phyloP scores from a whole-genome alignment of 2,888 invertebrate genomes.

The Melinaea menophilus region DNA sequence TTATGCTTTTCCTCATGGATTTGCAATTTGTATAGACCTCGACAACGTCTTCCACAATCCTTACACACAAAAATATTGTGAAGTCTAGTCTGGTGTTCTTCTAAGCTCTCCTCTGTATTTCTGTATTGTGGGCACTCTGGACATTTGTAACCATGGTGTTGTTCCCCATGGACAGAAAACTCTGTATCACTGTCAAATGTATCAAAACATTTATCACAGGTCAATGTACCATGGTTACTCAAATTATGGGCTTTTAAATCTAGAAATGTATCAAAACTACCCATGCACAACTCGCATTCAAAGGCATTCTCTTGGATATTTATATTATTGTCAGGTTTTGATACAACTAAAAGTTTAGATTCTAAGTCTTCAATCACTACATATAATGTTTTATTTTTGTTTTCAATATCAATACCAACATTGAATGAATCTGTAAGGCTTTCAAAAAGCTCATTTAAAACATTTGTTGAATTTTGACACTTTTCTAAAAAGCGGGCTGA shows the following conservation, averaged over 20 bases:
- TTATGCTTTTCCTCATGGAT: slow-evolving; percentile 59
- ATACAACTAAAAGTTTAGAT: slow-evolving; percentile 45
- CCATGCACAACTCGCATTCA: slow-evolving; percentile 46
- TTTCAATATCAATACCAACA: slow-evolving; percentile 37
- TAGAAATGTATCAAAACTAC: slow-evolving; percentile 38
- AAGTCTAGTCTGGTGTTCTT: slow-evolving; percentile 44
- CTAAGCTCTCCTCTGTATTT: slow-evolving; percentile 47
- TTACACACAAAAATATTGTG: slow-evolving; percentile 55
- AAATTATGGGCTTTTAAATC: slow-evolving; percentile 50
- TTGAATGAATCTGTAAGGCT: slow-evolving; percentile 45
- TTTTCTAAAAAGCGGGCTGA: slow-evolving; percentile 46
- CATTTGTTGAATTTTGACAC: slow-evolving; percentile 44
- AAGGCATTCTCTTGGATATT: slow-evolving; percentile 27
- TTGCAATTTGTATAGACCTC: slow-evolving; percentile 50
- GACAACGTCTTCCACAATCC: slow-evolving; percentile 59
- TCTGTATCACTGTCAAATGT: slow-evolving; percentile 40
- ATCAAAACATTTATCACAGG: slow-evolving; percentile 52
- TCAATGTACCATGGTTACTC: slow-evolving; percentile 42
- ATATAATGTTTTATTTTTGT: slow-evolving; percentile 45
- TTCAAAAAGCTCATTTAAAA: slow-evolving; percentile 49
- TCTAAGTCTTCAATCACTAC: slow-evolving; percentile 47
- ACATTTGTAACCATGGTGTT: slow-evolving; percentile 46
- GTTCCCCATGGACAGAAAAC: slow-evolving; percentile 41
- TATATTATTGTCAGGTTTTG: slow-evolving; percentile 34
- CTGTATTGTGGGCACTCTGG: slow-evolving; percentile 44